Conservation (phyloP, 2,888 invertebrate genomes). For the Lepidochitona cinerea region DNA sequence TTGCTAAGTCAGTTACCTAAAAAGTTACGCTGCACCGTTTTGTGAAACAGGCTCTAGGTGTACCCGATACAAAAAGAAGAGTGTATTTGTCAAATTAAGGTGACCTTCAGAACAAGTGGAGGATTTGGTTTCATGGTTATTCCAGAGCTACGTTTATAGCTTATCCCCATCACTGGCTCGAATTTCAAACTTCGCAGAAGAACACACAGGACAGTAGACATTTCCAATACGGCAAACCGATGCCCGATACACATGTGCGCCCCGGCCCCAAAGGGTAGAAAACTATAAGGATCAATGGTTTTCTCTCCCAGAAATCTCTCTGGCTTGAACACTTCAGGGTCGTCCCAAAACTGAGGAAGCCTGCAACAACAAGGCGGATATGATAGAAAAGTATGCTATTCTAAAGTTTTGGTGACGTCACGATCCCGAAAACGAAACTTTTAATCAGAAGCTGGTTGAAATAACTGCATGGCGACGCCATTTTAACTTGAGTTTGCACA, state of each 20-base stretch:
- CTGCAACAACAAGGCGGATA: no score
- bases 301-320: slow-evolving; percentile 48
- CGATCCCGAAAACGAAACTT: no score
- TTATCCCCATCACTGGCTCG: slow-evolving; percentile 40
- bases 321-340: slow-evolving; percentile 52
- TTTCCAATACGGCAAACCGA: slow-evolving; percentile 58
- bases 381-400: no score
- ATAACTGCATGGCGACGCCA: no score
- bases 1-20: no score
- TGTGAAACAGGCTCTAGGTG: no score
- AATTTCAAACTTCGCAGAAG: slow-evolving; percentile 49
- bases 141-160: slow-evolving; percentile 34
- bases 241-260: slow-evolving; percentile 65
- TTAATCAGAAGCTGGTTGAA: no score
- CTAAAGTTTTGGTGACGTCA: no score
- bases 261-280: slow-evolving; percentile 58
- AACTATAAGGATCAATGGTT: slow-evolving; percentile 37
- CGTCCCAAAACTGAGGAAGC: slow-evolving; percentile 47
- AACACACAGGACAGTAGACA: slow-evolving; percentile 47
- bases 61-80: no score
- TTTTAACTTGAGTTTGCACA: no score
- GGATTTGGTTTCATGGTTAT: slow-evolving; percentile 53
- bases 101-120: slow-evolving; percentile 33
- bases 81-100: not conserved
- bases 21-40: no score